Base-by-base conservation (phyloP, 92 coral and sea anemone genomes). In the Palythoa grandis region DNA sequence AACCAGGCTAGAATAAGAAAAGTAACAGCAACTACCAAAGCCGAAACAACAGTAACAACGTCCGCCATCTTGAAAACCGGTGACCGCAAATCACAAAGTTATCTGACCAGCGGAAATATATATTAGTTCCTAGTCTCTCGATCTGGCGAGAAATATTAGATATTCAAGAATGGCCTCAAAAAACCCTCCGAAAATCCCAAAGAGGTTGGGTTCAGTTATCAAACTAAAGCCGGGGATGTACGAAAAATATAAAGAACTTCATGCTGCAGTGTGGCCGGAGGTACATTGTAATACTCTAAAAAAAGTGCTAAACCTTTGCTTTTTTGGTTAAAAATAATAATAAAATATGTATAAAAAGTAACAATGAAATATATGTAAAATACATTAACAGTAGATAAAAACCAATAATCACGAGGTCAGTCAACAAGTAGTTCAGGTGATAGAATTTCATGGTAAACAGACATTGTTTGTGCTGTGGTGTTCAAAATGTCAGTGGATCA, bases 251-350 rank as follows among this genome's bases (percentile, higher is more conserved):
- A 94, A 94, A 79, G 89, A 94, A 72, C 98, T 94, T 6, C 98
- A 94, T 74, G 98, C 98, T 47, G 93, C 94, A 17, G 98, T 90
- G 9, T 94, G 98, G 98, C 98, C 98, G 13, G 19, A 92, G 90
- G 98, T 94, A 66, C 56, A 61, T 16, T 19, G 38, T 10, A 61
- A 17, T 43, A 3, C 50, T 43, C 0, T 43, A 43, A 43, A 43
- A 43, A 43, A 43, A 43, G 50, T 43, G 50, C 47, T 1, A 43
- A 43, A 0, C 4, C 7, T 43, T 43, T 43, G 50, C 50, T 43
- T 43, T 43, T 1, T 43, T 0, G 7, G 50, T 43, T 29, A 29
- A 43, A 0, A 43, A 4, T 8, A 43, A 43, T 43, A 43, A 43
- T 4, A 43, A 43, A 5, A 43, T 43, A 43, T 43, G 50, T 43